Percentiles rank a stretch among this genome's conserved stretches.
These are phyloP conservation scores for Brachionus koreanus DNA, from an alignment of 1,140 invertebrate genomes.

Conservation along the genomic window DNA sequence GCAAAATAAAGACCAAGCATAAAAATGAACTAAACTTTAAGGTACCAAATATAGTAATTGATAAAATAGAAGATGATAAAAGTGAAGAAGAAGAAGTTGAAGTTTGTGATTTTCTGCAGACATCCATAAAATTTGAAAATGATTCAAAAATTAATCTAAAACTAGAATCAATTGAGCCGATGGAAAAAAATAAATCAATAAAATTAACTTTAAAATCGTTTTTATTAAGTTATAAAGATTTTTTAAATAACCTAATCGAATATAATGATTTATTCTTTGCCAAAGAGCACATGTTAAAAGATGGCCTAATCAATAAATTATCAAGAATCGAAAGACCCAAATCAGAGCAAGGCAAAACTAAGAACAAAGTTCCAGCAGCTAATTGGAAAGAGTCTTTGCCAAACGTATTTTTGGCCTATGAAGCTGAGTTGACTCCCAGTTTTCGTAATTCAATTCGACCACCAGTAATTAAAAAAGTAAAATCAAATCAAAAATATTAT, in stretches of 20 bases:
- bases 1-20: neutral
- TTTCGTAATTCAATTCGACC: slow-evolving; percentile 26
- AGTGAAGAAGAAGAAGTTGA: neutral
- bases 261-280: slow-evolving; percentile 38
- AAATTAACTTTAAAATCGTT: slow-evolving; percentile 3
- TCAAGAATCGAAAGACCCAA: neutral
- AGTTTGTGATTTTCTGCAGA: neutral
- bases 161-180: neutral
- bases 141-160: neutral
- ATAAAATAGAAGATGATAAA: neutral
- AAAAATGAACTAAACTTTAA: neutral
- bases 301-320: neutral
- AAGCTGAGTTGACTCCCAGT: slow-evolving; percentile 14
- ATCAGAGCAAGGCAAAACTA: neutral
- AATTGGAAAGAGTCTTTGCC: slow-evolving; percentile 33
- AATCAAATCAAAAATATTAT: slow-evolving; percentile 27
- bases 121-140: neutral
- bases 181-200: neutral
- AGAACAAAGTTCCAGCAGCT: neutral
- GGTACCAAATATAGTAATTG: neutral
- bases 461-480: slow-evolving; percentile 27
- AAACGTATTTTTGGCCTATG: neutral
- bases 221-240: slow-evolving; percentile 40
- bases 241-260: neutral
- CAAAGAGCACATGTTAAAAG: slow-evolving; percentile 36